Evolutionary conservation across 2,888 invertebrate genomes (phyloP), one percentile per base, ranked within the genome.

Genomic region (Lathronympha strigana): DNA sequence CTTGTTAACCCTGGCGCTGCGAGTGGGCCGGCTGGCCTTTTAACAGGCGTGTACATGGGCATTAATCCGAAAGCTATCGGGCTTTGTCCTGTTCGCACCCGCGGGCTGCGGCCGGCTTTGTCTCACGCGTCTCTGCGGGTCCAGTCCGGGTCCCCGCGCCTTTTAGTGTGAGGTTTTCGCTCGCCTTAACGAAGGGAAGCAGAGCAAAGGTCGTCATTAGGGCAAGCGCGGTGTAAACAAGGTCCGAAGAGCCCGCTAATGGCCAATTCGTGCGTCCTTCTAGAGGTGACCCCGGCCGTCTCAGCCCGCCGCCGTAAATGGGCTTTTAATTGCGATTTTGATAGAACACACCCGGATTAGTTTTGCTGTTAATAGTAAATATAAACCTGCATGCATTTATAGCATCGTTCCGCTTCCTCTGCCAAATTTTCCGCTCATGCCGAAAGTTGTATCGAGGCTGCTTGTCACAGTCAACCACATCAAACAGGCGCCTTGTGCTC

Each of bases 191-290:
- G 92, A 92, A 92, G 92, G 92, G 92, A 92, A 91, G 87, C 89
- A 83, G 88, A 87, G 91, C 89, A 92, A 90, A 92, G 92, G 92
- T 92, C 92, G 92, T 92, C 92, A 92, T 92, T 92, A 92, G 92
- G 92, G 89, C 92, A 91, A 92, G 89, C 90, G 90, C 83, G 91
- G 92, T 91, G 92, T 92, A 91, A 92, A 92, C 91, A 92, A 90
- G 90, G 89, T 88, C 88, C 90, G 88, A 90, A 90, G 87, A 87
- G 89, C 87, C 90, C 91, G 88, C 90, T 92, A 92, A 92, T 92
- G 90, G 92, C 88, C 90, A 92, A 92, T 92, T 88, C 92, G 91
- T 82, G 88, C 86, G 89, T 84, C 88, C 90, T 87, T 81, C 86
- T 87, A 83, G 87, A 88, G 87, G 83, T 91, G 90, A 90, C 90